phyloP scores from a whole-genome alignment of 2,797 vertebrate species.

The Clangula hyemalis region DNA sequence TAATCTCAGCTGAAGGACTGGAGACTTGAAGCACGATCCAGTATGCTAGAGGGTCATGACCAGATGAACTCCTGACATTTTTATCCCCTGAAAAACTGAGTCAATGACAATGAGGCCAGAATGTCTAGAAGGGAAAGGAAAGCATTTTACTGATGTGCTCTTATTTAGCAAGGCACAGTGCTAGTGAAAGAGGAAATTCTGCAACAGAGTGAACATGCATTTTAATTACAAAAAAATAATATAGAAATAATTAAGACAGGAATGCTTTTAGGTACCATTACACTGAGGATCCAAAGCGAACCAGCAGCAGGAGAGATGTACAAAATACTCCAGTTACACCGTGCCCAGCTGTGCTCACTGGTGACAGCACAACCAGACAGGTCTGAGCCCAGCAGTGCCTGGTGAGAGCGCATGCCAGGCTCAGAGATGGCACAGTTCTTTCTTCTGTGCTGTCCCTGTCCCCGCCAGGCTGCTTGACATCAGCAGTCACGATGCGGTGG shows the following conservation, averaged over 20 bases:
- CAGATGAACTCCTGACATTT: not conserved
- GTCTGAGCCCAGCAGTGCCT: not conserved
- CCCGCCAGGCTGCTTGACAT: fast-evolving
- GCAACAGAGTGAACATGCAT: not conserved
- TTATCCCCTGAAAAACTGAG: not conserved
- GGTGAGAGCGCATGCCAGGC: fast-evolving
- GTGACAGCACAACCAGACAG: not conserved
- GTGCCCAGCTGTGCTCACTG: not conserved
- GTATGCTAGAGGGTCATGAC: not conserved
- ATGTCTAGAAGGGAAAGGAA: not conserved
- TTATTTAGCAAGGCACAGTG: not conserved
- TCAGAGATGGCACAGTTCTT: not conserved
- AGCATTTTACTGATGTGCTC: not conserved
- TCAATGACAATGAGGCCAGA: not conserved
- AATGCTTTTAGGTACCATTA: not conserved
- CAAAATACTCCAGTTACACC: not conserved
- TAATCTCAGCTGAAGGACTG: not conserved
- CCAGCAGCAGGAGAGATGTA: not conserved
- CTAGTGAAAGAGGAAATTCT: not conserved
- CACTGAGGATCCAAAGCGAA: not conserved
- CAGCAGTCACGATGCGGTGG: not conserved
- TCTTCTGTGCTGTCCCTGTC: fast-evolving
- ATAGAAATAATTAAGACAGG: constrained; percentile 14
- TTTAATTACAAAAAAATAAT: not conserved
- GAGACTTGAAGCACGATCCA: not conserved